These are phyloP conservation scores for Bubo scandiacus DNA, from an alignment of 2,113 vertebrate genomes.

Conservation along the genomic window DNA sequence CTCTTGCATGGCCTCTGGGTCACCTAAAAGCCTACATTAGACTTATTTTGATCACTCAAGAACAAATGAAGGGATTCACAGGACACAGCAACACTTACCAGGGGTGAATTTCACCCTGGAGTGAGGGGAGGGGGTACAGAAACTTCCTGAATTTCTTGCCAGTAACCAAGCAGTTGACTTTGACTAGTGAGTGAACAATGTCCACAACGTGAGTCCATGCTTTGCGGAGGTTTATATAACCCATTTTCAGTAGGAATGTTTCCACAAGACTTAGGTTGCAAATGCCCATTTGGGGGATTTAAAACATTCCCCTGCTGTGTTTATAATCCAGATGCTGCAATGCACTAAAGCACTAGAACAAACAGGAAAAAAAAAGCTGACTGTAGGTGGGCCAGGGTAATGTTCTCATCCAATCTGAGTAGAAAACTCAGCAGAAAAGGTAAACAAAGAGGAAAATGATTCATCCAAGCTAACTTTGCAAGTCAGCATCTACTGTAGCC, in stretches of 20 bases:
- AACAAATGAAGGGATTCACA: not conserved
- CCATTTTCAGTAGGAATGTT: slow-evolving; percentile 31
- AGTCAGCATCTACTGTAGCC: not conserved
- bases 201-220: fast-evolving
- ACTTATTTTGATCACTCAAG: not conserved
- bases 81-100: not conserved
- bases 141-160: not conserved
- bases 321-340: not conserved
- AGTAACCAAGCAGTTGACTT: not conserved
- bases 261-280: not conserved
- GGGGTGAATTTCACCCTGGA: not conserved
- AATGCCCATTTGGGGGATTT: slow-evolving; percentile 40
- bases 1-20: not conserved
- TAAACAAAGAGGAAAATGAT: not conserved
- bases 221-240: not conserved
- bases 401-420: not conserved
- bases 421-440: not conserved
- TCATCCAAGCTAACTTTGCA: not conserved
- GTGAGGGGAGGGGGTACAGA: not conserved
- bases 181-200: not conserved
- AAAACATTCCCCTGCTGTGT: not conserved
- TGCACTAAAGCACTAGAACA: not conserved
- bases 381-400: not conserved
- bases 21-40: not conserved
- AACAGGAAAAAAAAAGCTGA: not conserved